Conservation (phyloP, 1,140 invertebrate genomes). For the Drosophila nannoptera region DNA sequence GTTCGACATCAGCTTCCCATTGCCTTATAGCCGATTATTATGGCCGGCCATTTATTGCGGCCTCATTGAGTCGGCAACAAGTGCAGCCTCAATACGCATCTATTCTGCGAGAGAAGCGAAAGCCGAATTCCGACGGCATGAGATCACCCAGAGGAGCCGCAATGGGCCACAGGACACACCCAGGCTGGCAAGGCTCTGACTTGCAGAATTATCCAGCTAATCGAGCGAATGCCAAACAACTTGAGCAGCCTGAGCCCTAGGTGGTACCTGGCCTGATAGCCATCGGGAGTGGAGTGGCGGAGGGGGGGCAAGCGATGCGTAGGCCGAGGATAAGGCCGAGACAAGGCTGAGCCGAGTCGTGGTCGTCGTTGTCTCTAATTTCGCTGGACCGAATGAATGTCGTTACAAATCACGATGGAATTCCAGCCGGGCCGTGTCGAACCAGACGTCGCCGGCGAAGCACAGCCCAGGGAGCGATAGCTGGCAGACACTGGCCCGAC, state of each 20-base stretch:
- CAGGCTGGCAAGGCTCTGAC: conserved; percentile 49
- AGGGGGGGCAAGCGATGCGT: conserved; percentile 58
- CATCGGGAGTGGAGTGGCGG: conserved; percentile 45
- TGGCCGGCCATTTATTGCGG: conserved; percentile 77
- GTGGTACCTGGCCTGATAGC: conserved; percentile 36
- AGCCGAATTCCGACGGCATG: conserved; percentile 26
- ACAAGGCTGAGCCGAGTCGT: conserved; percentile 2
- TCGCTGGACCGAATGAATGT: conserved; percentile 75
- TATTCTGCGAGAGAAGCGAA: background rate
- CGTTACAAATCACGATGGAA: conserved; percentile 77
- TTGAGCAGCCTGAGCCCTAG: conserved; percentile 4
- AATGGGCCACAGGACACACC: conserved; percentile 57
- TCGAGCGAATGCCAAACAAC: conserved; percentile 44
- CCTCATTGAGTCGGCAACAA: conserved; percentile 73
- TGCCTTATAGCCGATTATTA: conserved; percentile 78
- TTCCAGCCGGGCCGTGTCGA: conserved; percentile 66
- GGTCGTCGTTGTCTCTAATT: conserved; percentile 60
- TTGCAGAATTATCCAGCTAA: conserved; percentile 66
- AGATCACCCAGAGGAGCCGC: conserved; percentile 49
- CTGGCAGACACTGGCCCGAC: conserved; percentile 50
- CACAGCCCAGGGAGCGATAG: conserved; percentile 72
- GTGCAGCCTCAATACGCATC: no score
- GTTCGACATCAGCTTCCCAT: conserved; percentile 56
- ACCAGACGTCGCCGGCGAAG: conserved; percentile 53
- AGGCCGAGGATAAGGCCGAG: conserved; percentile 37